Evolutionary conservation across 2,113 vertebrate genomes (phyloP).

Genomic region (Oxyruncus cristatus): DNA sequence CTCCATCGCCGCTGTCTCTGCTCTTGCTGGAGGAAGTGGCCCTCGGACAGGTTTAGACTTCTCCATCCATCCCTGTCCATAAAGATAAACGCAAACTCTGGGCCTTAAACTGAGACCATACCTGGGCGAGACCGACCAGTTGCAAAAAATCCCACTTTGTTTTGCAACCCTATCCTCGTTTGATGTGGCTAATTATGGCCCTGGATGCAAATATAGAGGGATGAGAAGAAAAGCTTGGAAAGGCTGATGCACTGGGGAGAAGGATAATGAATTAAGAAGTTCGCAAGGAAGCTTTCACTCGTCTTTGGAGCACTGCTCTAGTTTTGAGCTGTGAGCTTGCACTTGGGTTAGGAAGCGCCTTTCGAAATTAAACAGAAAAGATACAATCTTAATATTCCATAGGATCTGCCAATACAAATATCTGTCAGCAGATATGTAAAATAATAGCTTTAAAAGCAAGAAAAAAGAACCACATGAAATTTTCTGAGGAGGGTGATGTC

Average conservation of each 20-base stretch:
- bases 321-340: neutral
- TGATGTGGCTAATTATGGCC: neutral
- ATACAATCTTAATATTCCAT: neutral
- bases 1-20: neutral
- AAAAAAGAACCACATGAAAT: neutral
- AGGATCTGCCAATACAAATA: constrained; percentile 59
- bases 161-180: neutral
- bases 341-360: neutral
- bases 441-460: constrained; percentile 47
- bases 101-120: neutral
- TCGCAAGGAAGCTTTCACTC: constrained; percentile 5
- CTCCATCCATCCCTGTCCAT: neutral
- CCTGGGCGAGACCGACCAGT: neutral
- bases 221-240: neutral
- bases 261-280: neutral
- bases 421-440: constrained; percentile 39
- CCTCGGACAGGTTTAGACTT: neutral
- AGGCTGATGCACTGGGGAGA: neutral
- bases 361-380: constrained; percentile 3
- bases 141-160: neutral
- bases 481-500: constrained; percentile 51
- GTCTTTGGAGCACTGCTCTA: neutral
- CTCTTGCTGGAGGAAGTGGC: neutral
- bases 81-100: neutral
- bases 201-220: neutral